Evolutionary conservation across 2,888 invertebrate species (phyloP), one percentile per base, ranked within the genome.

Genomic region (Drosophila recens): DNA sequence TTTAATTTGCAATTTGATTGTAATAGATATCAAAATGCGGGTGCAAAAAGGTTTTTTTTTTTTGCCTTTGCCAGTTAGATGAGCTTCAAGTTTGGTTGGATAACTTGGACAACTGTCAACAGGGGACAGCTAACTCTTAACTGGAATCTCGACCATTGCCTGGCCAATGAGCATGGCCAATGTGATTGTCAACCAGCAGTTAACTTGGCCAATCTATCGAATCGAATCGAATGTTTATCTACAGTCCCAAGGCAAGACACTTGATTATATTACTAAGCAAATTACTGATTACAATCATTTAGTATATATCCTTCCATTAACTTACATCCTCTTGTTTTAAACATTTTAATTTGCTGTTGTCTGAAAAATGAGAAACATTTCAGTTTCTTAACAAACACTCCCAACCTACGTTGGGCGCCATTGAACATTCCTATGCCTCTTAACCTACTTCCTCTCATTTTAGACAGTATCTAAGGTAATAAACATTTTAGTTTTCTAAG

Each of bases 1-100:
- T 84, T 84, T 84, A 84, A 84, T 84, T 84, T 84, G 87, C 80
- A 84, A 84, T 84, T 84, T 85, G 87, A 87, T 87, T 84, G 87
- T 84, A 75, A 87, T 80, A 84, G 87, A 84, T 84, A 87, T 73
- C 78, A 73, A 59, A 87, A 75, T 67, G 75, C 69, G 66, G 71
- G 67, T 72, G 81, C 74, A 45, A 83, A 76, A 72, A 70, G 69
- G 57, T 62, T 67, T 40, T 38, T 36, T 36, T 17, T 17, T 17
- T 17, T n/a, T n/a, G n/a, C 42, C 56, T 17, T 57, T 54, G 45
- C 48, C 59, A 75, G 51, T 42, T 34, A 61, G 74, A 49, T 57
- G 63, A 53, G 45, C 36, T 48, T 9, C 49, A 45, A 48, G n/a
- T 43, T 17, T 17, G 34, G 33, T 13, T 13, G 43, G 43, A 27